phyloP scores from a whole-genome alignment of 2,888 invertebrate species.

The Plusia festucae region DNA sequence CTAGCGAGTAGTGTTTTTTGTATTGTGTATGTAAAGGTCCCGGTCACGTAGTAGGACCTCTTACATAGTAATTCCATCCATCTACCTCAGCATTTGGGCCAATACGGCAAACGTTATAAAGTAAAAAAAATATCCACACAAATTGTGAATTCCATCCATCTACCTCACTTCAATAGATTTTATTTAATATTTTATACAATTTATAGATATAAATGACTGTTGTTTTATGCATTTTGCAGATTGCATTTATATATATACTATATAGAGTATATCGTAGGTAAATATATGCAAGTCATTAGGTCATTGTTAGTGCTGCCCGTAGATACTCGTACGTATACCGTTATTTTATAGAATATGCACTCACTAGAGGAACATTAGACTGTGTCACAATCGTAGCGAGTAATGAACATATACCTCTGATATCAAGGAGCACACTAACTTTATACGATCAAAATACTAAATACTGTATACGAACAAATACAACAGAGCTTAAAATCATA shows the following conservation, averaged over 20 bases:
- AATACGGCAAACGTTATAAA: slow-evolving; percentile 84
- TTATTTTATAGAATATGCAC: slow-evolving; percentile 79
- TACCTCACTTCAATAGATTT: slow-evolving; percentile 92
- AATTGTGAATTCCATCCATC: slow-evolving; percentile 92
- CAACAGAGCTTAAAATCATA: slow-evolving; percentile 87
- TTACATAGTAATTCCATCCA: slow-evolving; percentile 90
- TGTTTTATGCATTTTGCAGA: slow-evolving; percentile 89
- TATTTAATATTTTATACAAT: slow-evolving; percentile 90
- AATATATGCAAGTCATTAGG: slow-evolving; percentile 86
- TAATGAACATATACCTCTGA: slow-evolving; percentile 68
- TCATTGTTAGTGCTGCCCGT: slow-evolving; percentile 84
- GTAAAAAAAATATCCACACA: slow-evolving; percentile 84
- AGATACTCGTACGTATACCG: slow-evolving; percentile 68
- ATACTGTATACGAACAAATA: slow-evolving; percentile 88
- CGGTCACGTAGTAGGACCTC: slow-evolving; percentile 82
- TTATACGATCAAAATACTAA: slow-evolving; percentile 75
- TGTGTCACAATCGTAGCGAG: slow-evolving; percentile 76
- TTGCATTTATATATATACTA: slow-evolving; percentile 89
- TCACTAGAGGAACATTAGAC: slow-evolving; percentile 80
- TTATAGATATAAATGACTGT: slow-evolving; percentile 89
- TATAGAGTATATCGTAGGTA: slow-evolving; percentile 88
- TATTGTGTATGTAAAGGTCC: slow-evolving; percentile 82
- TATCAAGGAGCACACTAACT: slow-evolving; percentile 79
- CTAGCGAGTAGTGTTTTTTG: slow-evolving; percentile 85
- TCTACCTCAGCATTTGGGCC: slow-evolving; percentile 90